phyloP scores from a whole-genome alignment of 1,140 invertebrate genomes.

The Nebria ingens region DNA sequence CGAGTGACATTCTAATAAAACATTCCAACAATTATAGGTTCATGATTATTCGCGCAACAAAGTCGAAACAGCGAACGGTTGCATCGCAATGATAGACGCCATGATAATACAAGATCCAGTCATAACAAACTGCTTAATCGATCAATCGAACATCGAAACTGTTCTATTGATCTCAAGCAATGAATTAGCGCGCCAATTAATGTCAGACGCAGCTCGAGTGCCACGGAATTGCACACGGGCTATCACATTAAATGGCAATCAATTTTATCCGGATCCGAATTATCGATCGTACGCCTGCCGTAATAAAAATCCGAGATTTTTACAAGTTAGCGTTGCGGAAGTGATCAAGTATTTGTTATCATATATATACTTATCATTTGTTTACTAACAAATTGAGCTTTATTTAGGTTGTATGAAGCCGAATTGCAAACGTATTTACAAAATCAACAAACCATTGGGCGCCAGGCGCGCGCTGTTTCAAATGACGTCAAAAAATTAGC shows the following conservation, averaged over 20 bases:
- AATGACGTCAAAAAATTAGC: background rate
- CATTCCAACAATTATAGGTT: slow-evolving; percentile 25
- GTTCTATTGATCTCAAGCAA: slow-evolving; percentile 56
- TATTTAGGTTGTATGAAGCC: background rate
- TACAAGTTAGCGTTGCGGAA: slow-evolving; percentile 54
- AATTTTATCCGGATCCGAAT: slow-evolving; percentile 53
- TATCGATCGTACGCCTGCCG: slow-evolving; percentile 54
- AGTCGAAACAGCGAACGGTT: slow-evolving; percentile 35
- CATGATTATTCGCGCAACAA: slow-evolving; percentile 51
- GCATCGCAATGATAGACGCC: slow-evolving; percentile 53
- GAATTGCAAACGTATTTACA: background rate
- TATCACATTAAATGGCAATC: slow-evolving; percentile 47
- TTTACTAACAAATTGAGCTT: background rate
- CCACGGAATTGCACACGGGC: slow-evolving; percentile 52
- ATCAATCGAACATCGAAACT: slow-evolving; percentile 59
- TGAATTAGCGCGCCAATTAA: slow-evolving; percentile 48
- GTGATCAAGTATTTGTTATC: slow-evolving; percentile 34
- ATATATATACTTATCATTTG: background rate
- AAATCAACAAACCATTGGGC: background rate
- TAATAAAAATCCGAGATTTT: slow-evolving; percentile 36
- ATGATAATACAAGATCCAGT: slow-evolving; percentile 63
- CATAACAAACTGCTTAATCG: slow-evolving; percentile 76
- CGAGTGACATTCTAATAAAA: slow-evolving; percentile 12
- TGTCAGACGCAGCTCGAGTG: slow-evolving; percentile 43
- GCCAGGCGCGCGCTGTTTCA: background rate